Evolutionary conservation across 2,888 invertebrate species (phyloP).

Genomic region (Callosobruchus maculatus): DNA sequence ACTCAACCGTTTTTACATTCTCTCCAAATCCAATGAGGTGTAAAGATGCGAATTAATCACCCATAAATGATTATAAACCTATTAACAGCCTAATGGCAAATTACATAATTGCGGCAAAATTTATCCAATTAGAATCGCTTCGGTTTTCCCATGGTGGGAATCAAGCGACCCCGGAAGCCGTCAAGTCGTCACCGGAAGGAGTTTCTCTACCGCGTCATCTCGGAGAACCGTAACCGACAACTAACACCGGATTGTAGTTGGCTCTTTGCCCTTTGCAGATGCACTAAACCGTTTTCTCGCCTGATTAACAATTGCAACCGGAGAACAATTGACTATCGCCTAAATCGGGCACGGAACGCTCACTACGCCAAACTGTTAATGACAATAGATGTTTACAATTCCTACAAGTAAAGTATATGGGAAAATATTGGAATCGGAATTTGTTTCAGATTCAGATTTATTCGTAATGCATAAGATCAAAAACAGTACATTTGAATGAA

Average conservation of each 20-base stretch:
- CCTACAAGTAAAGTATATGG: too few species aligned
- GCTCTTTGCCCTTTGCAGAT: neutral
- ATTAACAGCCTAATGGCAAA: neutral
- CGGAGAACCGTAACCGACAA: neutral
- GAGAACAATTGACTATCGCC: neutral
- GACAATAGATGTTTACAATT: neutral
- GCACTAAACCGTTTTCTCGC: neutral
- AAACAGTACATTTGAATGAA: too few species aligned
- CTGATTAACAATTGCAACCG: neutral
- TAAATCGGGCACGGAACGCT: neutral
- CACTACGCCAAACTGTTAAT: neutral
- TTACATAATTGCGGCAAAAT: neutral
- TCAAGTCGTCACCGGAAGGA: neutral
- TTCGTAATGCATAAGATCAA: too few species aligned
- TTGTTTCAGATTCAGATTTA: too few species aligned
- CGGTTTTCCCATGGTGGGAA: neutral
- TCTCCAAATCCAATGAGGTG: too few species aligned
- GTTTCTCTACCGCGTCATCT: neutral
- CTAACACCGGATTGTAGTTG: neutral
- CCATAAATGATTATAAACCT: neutral
- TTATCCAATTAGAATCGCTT: neutral
- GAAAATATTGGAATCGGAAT: too few species aligned
- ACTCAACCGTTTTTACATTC: too few species aligned
- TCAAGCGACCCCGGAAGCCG: neutral
- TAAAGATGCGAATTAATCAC: neutral